Evolutionary conservation across 2,797 vertebrate species (phyloP).

Genomic region (Urocyon cinereoargenteus): DNA sequence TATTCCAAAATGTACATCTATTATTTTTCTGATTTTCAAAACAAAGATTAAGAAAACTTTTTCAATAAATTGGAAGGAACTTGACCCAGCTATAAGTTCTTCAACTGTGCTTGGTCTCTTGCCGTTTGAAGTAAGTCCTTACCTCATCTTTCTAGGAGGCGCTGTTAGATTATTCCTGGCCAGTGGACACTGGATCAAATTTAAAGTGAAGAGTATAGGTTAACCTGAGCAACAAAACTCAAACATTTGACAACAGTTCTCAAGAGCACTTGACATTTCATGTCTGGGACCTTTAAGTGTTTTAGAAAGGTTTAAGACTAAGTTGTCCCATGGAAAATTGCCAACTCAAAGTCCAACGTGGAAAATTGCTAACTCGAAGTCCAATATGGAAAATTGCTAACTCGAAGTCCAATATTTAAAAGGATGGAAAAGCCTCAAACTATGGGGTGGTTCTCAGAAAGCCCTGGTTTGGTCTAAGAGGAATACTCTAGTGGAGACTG

Average conservation of each 20-base stretch:
- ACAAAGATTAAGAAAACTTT: not conserved
- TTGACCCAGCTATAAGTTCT: not conserved
- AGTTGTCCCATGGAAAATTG: not conserved
- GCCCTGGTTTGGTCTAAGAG: not conserved
- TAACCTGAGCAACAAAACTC: not conserved
- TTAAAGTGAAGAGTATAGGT: not conserved
- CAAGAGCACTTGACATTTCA: not conserved
- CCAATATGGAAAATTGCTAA: not conserved
- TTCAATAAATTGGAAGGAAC: not conserved
- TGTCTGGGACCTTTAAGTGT: not conserved
- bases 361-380: too few relatives aligned
- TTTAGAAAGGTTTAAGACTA: not conserved
- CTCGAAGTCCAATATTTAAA: not conserved
- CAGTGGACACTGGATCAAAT: not conserved
- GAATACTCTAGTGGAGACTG: not conserved
- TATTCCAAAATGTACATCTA: not conserved
- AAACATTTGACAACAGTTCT: not conserved
- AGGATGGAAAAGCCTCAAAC: not conserved
- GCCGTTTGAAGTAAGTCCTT: not conserved
- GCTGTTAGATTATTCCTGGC: not conserved
- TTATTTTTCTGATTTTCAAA: constrained; percentile 30
- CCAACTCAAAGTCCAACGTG: too few relatives aligned
- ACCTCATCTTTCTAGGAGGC: not conserved
- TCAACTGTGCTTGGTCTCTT: not conserved
- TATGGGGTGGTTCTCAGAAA: not conserved